phyloP scores from a whole-genome alignment of 2,888 invertebrate species.

The Aspidiotus rigidus region DNA sequence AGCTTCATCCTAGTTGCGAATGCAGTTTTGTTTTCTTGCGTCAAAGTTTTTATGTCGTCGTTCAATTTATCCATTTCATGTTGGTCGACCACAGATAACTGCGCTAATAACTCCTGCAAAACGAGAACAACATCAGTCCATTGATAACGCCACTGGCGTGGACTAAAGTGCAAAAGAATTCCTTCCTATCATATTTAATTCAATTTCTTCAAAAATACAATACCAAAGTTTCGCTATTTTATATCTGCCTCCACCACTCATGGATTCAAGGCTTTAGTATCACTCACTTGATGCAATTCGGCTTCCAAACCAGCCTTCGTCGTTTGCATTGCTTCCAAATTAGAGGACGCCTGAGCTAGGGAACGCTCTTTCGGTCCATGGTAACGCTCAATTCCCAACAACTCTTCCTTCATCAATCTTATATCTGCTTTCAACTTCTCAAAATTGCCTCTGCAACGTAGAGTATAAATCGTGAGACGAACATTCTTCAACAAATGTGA shows the following conservation, averaged over 20 bases:
- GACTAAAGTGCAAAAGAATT: no score
- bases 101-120: conserved; percentile 71
- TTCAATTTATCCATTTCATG: conserved; percentile 85
- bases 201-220: no score
- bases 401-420: conserved; percentile 87
- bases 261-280: no score
- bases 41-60: conserved; percentile 84
- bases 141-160: no score
- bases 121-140: background rate
- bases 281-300: conserved; percentile 72
- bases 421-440: conserved; percentile 96
- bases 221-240: no score
- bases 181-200: no score
- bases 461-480: background rate
- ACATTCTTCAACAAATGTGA: no score
- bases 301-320: conserved; percentile 88
- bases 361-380: conserved; percentile 87
- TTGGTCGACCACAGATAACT: conserved; percentile 86
- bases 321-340: conserved; percentile 90
- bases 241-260: no score
- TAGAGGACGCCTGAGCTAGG: conserved; percentile 80
- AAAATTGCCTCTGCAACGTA: conserved; percentile 64
- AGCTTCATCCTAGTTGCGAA: conserved; percentile 90
- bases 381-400: conserved; percentile 81
- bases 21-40: conserved; percentile 90